Evolutionary conservation across 2,888 invertebrate species (phyloP).

Genomic region (Phania funesta): DNA sequence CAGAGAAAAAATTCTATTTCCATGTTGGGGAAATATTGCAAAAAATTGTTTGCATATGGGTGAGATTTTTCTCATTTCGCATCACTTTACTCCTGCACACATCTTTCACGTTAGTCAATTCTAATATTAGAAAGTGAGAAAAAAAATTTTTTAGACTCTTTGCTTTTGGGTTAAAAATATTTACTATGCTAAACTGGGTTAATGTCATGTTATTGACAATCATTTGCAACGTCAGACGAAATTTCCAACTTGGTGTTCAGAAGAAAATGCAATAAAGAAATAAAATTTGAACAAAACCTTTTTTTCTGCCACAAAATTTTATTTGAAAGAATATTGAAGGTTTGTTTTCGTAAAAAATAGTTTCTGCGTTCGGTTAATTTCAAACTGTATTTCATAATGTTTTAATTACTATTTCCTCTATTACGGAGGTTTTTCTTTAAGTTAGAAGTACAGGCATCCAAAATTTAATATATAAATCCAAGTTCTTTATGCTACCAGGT

Average conservation of each 20-base stretch:
- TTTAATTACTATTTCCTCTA: no score
- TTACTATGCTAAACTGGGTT: constrained; percentile 63
- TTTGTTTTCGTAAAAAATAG: no score
- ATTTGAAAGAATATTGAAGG: no score
- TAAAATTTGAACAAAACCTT: not conserved
- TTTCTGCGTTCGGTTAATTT: no score
- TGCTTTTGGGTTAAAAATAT: constrained; percentile 31
- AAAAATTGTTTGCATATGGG: constrained; percentile 13
- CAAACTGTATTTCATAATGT: no score
- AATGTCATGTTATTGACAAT: constrained; percentile 65
- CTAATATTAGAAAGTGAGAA: constrained; percentile 22
- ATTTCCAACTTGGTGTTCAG: constrained; percentile 38
- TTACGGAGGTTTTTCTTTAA: no score
- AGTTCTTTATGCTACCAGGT: no score
- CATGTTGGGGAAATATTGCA: not conserved
- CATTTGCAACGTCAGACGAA: constrained; percentile 48
- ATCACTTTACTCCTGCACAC: not conserved
- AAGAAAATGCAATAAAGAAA: not conserved
- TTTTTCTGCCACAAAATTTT: no score
- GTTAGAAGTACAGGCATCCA: no score
- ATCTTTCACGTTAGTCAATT: constrained; percentile 17
- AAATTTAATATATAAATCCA: no score
- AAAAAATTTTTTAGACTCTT: not conserved
- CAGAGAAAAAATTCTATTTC: constrained; percentile 20
- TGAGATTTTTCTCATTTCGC: not conserved